These are phyloP conservation scores for Scolanthus callimorphus DNA, from an alignment of 92 coral and sea anemone species.

Conservation along the genomic window DNA sequence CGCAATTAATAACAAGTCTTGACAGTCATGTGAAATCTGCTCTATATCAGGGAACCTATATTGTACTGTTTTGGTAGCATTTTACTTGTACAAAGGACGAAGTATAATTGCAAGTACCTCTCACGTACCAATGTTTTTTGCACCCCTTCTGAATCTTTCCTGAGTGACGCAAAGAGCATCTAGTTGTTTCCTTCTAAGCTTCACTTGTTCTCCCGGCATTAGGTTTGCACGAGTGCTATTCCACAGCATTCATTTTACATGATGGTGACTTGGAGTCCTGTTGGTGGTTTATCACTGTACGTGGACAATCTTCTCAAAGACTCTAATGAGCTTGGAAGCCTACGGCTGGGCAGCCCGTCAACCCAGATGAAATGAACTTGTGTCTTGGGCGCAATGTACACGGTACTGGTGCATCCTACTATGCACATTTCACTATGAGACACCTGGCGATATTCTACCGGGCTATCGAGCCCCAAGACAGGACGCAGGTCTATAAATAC, in stretches of 20 bases:
- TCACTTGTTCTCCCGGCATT: too few relatives aligned
- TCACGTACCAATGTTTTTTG: too few relatives aligned
- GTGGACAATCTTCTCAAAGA: conserved; percentile 55
- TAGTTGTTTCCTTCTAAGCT: too few relatives aligned
- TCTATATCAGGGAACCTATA: too few relatives aligned
- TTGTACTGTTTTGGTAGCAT: too few relatives aligned
- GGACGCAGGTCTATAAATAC: conserved; percentile 46
- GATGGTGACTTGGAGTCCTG: conserved; percentile 68
- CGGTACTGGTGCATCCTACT: conserved; percentile 64
- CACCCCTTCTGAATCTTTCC: too few relatives aligned
- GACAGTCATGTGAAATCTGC: too few relatives aligned
- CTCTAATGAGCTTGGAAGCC: conserved; percentile 43
- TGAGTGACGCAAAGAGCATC: too few relatives aligned
- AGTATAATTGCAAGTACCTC: too few relatives aligned
- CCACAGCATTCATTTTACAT: conserved; percentile 71
- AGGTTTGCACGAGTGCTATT: conserved; percentile 57
- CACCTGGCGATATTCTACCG: conserved; percentile 86
- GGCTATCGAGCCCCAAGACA: conserved; percentile 51
- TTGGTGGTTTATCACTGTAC: conserved; percentile 79
- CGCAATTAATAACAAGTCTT: too few relatives aligned
- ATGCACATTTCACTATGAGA: conserved; percentile 77
- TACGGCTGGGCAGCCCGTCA: conserved; percentile 36
- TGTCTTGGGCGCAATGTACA: conserved; percentile 83
- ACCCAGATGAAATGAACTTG: conserved; percentile 73
- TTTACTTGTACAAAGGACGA: too few relatives aligned